Conservation (phyloP, 2,888 invertebrate species). For the Heliconius ismenius region DNA sequence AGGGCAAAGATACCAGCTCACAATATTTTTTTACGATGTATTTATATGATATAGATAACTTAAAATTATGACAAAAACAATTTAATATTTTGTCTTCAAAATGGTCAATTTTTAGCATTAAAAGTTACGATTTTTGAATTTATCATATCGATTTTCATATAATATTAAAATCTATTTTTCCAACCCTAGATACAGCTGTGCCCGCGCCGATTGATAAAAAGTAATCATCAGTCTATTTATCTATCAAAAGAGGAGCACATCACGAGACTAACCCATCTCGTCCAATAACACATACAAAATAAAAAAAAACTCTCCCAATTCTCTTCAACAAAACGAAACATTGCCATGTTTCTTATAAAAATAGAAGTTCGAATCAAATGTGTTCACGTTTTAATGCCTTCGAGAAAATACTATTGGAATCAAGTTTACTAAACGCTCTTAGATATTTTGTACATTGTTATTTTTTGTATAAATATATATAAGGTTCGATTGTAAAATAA, state of each 20-base stretch:
- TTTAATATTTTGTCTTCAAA: no score
- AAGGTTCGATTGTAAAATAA: constrained; percentile 21
- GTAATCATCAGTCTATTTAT: constrained; percentile 66
- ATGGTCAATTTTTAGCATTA: background rate
- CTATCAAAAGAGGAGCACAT: constrained; percentile 50
- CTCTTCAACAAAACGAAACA: constrained; percentile 9
- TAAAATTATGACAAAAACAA: no score
- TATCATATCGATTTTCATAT: background rate
- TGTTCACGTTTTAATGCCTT: constrained; percentile 21
- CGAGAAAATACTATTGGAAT: background rate
- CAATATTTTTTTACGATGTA: background rate
- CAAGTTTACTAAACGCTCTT: constrained; percentile 19
- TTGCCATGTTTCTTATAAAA: constrained; percentile 30
- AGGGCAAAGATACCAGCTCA: background rate
- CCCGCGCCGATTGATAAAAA: constrained; percentile 50
- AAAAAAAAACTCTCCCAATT: constrained; percentile 21
- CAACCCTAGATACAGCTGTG: constrained; percentile 38
- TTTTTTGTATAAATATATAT: constrained; percentile 27
- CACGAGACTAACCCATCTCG: constrained; percentile 43
- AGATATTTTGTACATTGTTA: constrained; percentile 33
- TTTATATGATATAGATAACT: no score
- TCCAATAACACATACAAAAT: constrained; percentile 32
- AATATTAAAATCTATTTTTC: background rate
- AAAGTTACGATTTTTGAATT: background rate
- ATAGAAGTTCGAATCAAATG: constrained; percentile 30